Base-by-base conservation (phyloP, 2,888 invertebrate genomes). In the Uloborus plumipes region DNA sequence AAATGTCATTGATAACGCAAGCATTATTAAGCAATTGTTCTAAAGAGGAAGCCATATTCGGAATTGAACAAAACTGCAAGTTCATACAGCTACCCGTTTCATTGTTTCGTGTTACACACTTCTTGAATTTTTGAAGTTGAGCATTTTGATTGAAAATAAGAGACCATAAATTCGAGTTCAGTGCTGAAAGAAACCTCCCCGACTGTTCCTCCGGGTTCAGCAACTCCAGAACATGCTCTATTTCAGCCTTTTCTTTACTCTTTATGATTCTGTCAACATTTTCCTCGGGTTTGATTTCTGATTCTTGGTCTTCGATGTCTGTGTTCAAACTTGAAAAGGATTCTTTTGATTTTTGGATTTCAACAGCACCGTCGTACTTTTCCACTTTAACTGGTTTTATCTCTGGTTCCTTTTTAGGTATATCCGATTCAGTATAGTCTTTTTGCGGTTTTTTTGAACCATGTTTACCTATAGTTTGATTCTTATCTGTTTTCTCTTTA, bases 11-110 rank as follows among this genome's bases (percentile, higher is more conserved):
- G 78, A 94, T 93, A 51, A 94, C 90, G 88, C 94, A 94, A 69
- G 93, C 89, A 87, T 94, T 93, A 85, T 93, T 92, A 87, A 93
- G 90, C 85, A 93, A 90, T 75, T 90, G 90, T 88, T 91, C 89
- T 88, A 92, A 91, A 87, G 93, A 91, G 1, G 90, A 88, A 84
- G 91, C 90, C 87, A 92, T 90, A 69, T 92, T 91, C 7, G 93
- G 91, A 88, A 92, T 90, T 84, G 93, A 88, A 88, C 93, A 92
- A 86, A 91, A 91, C 72, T 89, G 89, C 2, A 90, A 88, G 83
- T 93, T 93, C 65, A 93, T 78, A 51, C 84, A 84, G 16, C 71
- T 64, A 15, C 84, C 84, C 49, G 61, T 61, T 61, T 84, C 84
- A 18, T 79, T 75, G 11, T 61, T 78, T 11, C 69, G 71, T 9